phyloP scores from a whole-genome alignment of 1,140 invertebrate genomes.

The Zaprionus ornatus region DNA sequence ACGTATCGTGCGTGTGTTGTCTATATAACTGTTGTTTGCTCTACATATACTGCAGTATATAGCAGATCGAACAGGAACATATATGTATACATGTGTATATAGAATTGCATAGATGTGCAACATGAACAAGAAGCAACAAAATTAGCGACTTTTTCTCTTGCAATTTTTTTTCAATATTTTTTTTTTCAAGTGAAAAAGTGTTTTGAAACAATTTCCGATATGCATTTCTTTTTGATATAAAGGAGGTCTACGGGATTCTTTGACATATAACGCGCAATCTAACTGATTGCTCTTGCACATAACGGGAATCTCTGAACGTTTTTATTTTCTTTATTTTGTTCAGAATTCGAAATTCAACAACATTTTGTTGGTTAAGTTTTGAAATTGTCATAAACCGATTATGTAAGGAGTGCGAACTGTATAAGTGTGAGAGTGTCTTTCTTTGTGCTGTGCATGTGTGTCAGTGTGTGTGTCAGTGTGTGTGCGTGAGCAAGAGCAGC shows the following conservation, averaged over 20 bases:
- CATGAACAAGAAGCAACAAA: neutral
- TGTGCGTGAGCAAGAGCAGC: conserved; percentile 47
- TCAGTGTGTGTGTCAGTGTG: conserved; percentile 44
- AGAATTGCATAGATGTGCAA: neutral
- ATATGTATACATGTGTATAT: too few species aligned
- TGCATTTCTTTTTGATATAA: neutral
- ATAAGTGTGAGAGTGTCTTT: conserved; percentile 3
- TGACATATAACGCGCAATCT: neutral
- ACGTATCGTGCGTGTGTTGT: conserved; percentile 21
- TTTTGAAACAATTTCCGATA: neutral
- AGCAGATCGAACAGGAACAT: neutral
- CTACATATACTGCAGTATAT: neutral
- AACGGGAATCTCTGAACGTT: neutral
- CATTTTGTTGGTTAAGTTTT: conserved; percentile 7
- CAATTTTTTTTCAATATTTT: conserved; percentile 35
- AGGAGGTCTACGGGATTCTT: neutral
- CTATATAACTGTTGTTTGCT: conserved; percentile 4
- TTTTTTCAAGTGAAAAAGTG: conserved; percentile 68
- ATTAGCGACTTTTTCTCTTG: neutral
- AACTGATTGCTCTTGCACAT: too few species aligned
- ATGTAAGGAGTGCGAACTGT: conserved; percentile 55
- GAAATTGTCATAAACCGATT: conserved; percentile 45
- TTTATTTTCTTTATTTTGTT: conserved; percentile 5
- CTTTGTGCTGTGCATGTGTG: conserved; percentile 17
- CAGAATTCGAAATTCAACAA: neutral